Evolutionary conservation across 2,888 invertebrate genomes (phyloP).

Genomic region (Laspeyria flexula): DNA sequence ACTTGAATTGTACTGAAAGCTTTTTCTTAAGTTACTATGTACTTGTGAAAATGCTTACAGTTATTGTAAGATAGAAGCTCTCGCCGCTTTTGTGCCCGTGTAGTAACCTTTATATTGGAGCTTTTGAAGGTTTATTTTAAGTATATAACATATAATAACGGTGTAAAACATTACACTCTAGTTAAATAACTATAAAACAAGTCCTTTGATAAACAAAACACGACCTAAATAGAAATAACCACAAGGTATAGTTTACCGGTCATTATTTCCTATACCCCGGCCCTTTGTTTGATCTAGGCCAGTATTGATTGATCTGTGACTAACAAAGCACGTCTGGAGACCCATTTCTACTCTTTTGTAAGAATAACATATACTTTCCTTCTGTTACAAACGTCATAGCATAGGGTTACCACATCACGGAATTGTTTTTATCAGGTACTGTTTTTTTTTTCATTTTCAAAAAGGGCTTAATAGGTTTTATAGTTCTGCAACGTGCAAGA

Average conservation of each 20-base stretch:
- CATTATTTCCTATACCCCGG: constrained; percentile 6
- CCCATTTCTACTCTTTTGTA: constrained; percentile 37
- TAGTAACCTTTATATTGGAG: no score
- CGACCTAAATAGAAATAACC: constrained; percentile 10
- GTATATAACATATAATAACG: no score
- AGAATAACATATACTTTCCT: constrained; percentile 20
- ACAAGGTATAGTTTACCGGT: constrained; percentile 10
- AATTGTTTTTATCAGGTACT: neutral
- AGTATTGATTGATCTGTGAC: constrained; percentile 29
- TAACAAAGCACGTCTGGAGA: constrained; percentile 31
- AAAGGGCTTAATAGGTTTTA: no score
- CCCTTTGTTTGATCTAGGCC: constrained; percentile 29
- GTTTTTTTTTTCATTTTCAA: no score
- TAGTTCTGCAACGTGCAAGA: no score
- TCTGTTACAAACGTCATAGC: constrained; percentile 24
- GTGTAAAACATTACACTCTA: no score
- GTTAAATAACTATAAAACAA: neutral
- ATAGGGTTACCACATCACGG: constrained; percentile 19
- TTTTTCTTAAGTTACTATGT: no score
- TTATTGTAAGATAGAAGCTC: no score
- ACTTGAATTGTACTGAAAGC: no score
- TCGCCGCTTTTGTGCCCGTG: no score
- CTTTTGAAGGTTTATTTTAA: no score
- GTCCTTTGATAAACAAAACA: neutral
- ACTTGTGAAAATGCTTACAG: no score